Evolutionary conservation across 2,888 invertebrate genomes (phyloP), one percentile per base, ranked within the genome.

Genomic region (Orthosia gracilis): DNA sequence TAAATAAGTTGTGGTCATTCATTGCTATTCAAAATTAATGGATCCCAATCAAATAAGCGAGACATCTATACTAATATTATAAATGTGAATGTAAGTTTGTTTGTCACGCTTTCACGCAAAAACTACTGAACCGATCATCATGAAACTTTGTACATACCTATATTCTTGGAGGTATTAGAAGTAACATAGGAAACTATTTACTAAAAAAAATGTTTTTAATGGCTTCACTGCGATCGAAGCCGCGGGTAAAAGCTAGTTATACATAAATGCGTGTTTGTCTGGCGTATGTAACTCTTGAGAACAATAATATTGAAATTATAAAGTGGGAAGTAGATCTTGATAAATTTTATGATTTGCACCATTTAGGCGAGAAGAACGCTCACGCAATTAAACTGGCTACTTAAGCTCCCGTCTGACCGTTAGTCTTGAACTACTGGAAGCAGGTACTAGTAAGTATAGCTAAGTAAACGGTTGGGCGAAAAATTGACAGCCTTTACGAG

Each of bases 11-110:
- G 40, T 54, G 50, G 26, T 26, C 23, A 49, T 40, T 67, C 18
- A 67, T 76, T 79, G 58, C 47, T 73, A 67, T 73, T 76, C 9
- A 82, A 82, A 82, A 82, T 82, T 76, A 64, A 82, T 64, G 21
- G 26, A 54, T 31, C 54, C 57, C 62, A 76, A 69, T 79, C 58
- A 72, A 76, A 23, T 67, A 71, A 66, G 18, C 52, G n/a, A 52
- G 4, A 50, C n/a, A n/a, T n/a, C n/a, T n/a, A n/a, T n/a, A n/a
- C n/a, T n/a, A n/a, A n/a, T n/a, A n/a, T n/a, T n/a, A n/a, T n/a
- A n/a, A n/a, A n/a, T n/a, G n/a, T n/a, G n/a, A n/a, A n/a, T n/a
- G n/a, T n/a, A n/a, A n/a, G n/a, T n/a, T n/a, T n/a, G n/a, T n/a
- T n/a, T n/a, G n/a, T n/a, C n/a, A n/a, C n/a, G n/a, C n/a, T n/a